These are phyloP conservation scores for Mesorhabditis sp. DNA, from an alignment of 2,888 invertebrate genomes.

Conservation along the genomic window DNA sequence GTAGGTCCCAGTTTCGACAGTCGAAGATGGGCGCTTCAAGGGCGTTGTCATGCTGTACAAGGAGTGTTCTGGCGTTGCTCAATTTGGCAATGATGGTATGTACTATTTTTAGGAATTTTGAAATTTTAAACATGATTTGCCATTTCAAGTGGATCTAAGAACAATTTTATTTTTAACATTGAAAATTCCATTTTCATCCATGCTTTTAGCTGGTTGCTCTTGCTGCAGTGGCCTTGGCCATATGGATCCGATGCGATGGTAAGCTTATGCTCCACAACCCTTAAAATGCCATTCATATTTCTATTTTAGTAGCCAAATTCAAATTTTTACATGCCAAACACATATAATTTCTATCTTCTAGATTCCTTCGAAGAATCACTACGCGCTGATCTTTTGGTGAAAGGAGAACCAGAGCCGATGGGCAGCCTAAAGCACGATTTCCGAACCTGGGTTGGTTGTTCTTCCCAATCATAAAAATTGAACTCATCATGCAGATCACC, in stretches of 20 bases:
- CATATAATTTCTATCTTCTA: background rate
- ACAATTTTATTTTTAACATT: background rate
- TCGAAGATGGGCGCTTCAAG: background rate
- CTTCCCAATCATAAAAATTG: no score
- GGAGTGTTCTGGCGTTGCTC: constrained; percentile 6
- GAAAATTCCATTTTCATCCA: background rate
- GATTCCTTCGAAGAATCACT: constrained; percentile 40
- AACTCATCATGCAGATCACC: constrained; percentile 28
- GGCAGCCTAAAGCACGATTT: constrained; percentile 33
- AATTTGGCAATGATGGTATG: constrained; percentile 3
- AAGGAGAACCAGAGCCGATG: constrained; percentile 29
- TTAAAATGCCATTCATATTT: background rate
- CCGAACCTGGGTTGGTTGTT: constrained; percentile 25
- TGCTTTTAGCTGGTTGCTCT: constrained; percentile 42
- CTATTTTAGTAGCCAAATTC: background rate
- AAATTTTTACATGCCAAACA: no score
- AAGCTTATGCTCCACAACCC: background rate
- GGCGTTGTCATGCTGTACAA: constrained; percentile 7
- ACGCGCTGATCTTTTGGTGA: constrained; percentile 25
- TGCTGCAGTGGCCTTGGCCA: constrained; percentile 36
- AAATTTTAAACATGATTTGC: background rate
- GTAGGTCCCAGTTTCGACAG: no score
- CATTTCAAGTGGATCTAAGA: background rate
- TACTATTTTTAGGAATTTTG: background rate
- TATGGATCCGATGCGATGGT: constrained; percentile 49